These are phyloP conservation scores for Stenchaetothrips biformis DNA, from an alignment of 2,888 invertebrate genomes.

Conservation along the genomic window DNA sequence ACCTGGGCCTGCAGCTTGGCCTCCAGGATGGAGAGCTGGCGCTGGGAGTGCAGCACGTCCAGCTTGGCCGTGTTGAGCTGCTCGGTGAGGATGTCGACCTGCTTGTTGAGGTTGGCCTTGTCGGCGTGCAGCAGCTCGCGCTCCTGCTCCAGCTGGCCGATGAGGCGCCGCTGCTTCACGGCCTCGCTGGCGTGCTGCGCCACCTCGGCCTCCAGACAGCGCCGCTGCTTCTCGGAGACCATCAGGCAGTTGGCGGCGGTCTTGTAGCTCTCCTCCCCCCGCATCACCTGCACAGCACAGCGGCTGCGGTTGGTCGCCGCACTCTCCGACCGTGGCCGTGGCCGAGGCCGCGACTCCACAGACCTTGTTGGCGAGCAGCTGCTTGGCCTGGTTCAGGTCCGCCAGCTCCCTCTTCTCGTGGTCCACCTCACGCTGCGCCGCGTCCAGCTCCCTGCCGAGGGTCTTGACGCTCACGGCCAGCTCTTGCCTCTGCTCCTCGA, in stretches of 20 bases:
- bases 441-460: not conserved
- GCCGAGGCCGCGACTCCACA: too few species aligned
- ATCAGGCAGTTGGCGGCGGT: not conserved
- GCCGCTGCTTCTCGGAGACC: not conserved
- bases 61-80: not conserved
- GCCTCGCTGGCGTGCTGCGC: not conserved
- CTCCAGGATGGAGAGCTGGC: not conserved
- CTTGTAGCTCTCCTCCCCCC: slow-evolving; percentile 11
- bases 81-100: not conserved
- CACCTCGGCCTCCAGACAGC: slow-evolving; percentile 2
- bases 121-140: slow-evolving; percentile 20
- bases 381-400: not conserved
- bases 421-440: not conserved
- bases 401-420: slow-evolving; percentile 10
- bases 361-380: not conserved
- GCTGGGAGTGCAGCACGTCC: not conserved
- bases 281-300: too few species aligned
- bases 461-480: slow-evolving; percentile 11
- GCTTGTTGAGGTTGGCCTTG: not conserved
- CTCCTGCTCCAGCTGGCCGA: slow-evolving; percentile 10
- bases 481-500: not conserved
- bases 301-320: too few species aligned
- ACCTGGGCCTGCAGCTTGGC: not conserved
- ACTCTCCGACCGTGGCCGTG: too few species aligned
- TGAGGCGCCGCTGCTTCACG: slow-evolving; percentile 9